Evolutionary conservation across 2,113 vertebrate genomes (phyloP).

Genomic region (Physeter macrocephalus): DNA sequence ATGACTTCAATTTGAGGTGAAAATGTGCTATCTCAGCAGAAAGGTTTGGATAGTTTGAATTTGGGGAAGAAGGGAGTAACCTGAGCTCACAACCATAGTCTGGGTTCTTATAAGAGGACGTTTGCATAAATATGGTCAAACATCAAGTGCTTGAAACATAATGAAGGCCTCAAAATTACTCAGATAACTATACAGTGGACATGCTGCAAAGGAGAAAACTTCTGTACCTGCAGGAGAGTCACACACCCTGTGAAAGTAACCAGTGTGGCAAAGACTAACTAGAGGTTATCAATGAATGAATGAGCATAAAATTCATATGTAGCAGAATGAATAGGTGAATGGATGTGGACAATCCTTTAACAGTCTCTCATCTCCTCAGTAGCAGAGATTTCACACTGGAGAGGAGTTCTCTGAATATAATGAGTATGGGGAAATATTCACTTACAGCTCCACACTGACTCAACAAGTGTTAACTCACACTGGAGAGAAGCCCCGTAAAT

Average conservation of each 20-base stretch:
- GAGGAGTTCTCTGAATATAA: not conserved
- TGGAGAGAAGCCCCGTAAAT: not conserved
- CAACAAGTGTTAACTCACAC: not conserved
- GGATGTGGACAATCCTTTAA: not conserved
- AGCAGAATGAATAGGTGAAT: not conserved
- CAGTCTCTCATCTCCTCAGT: not conserved
- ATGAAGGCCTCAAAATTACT: not conserved
- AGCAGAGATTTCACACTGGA: not conserved
- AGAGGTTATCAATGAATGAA: not conserved
- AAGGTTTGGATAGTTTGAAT: not conserved
- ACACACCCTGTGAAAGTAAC: not conserved
- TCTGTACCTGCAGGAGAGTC: not conserved
- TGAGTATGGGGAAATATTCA: not conserved
- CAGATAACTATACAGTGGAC: not conserved
- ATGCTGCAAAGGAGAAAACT: not conserved
- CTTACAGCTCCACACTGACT: not conserved
- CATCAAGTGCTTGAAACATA: not conserved
- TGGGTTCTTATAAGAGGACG: not conserved
- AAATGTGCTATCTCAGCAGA: not conserved
- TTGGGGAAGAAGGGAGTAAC: not conserved
- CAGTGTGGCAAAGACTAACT: not conserved
- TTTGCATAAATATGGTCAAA: not conserved
- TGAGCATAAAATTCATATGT: not conserved
- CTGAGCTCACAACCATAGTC: not conserved
- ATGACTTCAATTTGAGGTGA: not conserved